Conservation (phyloP, 1,140 invertebrate species). For the Hypothenemus hampei region DNA sequence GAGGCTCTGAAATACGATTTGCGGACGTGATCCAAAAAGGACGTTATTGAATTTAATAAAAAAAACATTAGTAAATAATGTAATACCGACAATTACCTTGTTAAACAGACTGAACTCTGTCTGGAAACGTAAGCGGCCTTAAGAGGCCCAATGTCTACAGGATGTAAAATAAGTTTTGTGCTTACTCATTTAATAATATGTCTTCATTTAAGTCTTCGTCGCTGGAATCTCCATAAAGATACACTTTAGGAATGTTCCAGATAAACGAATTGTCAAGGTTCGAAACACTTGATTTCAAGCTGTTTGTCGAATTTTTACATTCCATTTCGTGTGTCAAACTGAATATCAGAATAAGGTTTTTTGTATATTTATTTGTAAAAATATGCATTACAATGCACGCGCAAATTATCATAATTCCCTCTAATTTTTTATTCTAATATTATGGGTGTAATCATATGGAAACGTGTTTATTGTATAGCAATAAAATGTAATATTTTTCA, state of each 20-base stretch:
- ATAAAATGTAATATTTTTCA: too few relatives aligned
- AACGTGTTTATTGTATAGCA: too few relatives aligned
- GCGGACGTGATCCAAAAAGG: slow-evolving; percentile 1
- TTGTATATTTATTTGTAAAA: too few relatives aligned
- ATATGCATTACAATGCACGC: too few relatives aligned
- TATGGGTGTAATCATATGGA: too few relatives aligned
- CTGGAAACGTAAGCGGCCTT: neutral
- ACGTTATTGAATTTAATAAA: slow-evolving; percentile 23
- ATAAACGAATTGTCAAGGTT: neutral
- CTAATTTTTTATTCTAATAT: too few relatives aligned
- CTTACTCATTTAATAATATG: neutral
- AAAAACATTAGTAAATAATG: slow-evolving; percentile 20
- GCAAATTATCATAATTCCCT: too few relatives aligned
- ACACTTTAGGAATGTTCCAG: neutral
- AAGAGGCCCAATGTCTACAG: neutral
- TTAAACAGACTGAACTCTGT: slow-evolving; percentile 7
- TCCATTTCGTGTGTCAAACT: too few relatives aligned
- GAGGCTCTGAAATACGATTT: slow-evolving; percentile 1
- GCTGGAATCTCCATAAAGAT: neutral
- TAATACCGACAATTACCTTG: slow-evolving; percentile 15
- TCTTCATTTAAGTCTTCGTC: neutral
- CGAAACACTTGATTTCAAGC: neutral
- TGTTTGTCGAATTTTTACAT: too few relatives aligned
- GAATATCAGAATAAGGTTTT: too few relatives aligned
- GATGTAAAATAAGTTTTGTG: neutral